Evolutionary conservation across 1,140 invertebrate genomes (phyloP), one percentile per base, ranked within the genome.

Genomic region (Diuraphis noxia): DNA sequence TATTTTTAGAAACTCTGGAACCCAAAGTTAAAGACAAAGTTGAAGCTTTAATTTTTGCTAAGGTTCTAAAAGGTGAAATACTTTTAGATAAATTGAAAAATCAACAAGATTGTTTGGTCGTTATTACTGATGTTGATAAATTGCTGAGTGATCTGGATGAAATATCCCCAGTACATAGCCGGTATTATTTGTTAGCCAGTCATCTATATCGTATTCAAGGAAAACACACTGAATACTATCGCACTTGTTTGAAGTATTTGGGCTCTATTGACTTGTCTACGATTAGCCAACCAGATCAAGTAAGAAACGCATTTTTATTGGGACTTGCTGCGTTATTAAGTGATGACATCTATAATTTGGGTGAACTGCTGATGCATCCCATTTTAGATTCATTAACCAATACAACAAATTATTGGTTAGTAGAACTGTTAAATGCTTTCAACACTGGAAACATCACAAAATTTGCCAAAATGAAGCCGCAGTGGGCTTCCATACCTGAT

Each of bases 291-390:
- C 95, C 95, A 93, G 96, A 96, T 93, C 97, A 97, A 94, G 95
- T 95, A 92, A 96, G 96, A 92, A 96, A 97, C 93, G 99, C 98
- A 1, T 98, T 98, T 93, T 97, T 98, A 93, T 95, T 99, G 30
- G 97, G 98, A 0, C 94, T 99, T 10, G 98, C 99, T 21, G 99
- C 98, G 1, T 95, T 99, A 23, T 94, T 99, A 1, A 99, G 98
- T 21, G 97, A 99, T 93, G 97, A 97, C 72, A 97, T 99, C 34
- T 99, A 99, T 94, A 99, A 99, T 94, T 96, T 99, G 93, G 99
- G 98, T 1, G 99, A 99, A 95, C 94, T 99, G 93, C 94, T 99
- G 46, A 98, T 98, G 38, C 99, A 99, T 95, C 98, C 98, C 6
- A 97, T 99, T 52, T 94, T 99, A 92, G 96, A 98, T 92, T 96